Conservation (phyloP, 2,888 invertebrate genomes). For the Dasypogon diadema region DNA sequence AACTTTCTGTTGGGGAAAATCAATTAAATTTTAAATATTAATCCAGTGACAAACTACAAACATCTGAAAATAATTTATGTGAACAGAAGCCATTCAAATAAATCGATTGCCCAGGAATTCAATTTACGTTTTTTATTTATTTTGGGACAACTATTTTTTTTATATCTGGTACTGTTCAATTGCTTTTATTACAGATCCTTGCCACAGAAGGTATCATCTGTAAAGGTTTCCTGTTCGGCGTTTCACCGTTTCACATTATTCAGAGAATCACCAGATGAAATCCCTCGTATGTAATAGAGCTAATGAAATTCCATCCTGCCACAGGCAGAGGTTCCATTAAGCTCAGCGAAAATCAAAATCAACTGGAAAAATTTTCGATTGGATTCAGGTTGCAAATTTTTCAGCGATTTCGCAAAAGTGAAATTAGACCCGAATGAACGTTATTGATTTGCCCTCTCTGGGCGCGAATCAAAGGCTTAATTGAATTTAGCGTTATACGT, state of each 20-base stretch:
- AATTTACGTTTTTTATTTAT: slow-evolving; percentile 10
- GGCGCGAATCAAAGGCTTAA: too few relatives aligned
- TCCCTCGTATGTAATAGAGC: slow-evolving; percentile 15
- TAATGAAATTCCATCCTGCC: slow-evolving; percentile 32
- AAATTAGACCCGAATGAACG: slow-evolving; percentile 13
- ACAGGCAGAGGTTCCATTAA: not conserved
- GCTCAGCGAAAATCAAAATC: slow-evolving; percentile 8
- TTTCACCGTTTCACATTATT: not conserved
- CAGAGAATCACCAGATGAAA: slow-evolving; percentile 3
- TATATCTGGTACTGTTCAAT: not conserved
- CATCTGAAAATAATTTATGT: slow-evolving; percentile 5
- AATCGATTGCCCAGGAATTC: not conserved
- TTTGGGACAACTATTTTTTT: slow-evolving; percentile 15
- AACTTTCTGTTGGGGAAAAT: slow-evolving; percentile 65
- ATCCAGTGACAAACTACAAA: not conserved
- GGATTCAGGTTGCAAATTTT: slow-evolving; percentile 6
- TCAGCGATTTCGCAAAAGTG: slow-evolving; percentile 23
- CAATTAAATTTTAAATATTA: slow-evolving; percentile 32
- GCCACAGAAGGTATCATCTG: not conserved
- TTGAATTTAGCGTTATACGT: too few relatives aligned
- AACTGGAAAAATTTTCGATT: slow-evolving; percentile 7
- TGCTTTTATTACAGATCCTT: not conserved
- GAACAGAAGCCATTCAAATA: not conserved
- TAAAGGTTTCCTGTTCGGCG: not conserved
- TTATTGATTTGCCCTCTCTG: slow-evolving; percentile 24